phyloP scores from a whole-genome alignment of 2,113 vertebrate species.

The Cochlearius cochlearius region DNA sequence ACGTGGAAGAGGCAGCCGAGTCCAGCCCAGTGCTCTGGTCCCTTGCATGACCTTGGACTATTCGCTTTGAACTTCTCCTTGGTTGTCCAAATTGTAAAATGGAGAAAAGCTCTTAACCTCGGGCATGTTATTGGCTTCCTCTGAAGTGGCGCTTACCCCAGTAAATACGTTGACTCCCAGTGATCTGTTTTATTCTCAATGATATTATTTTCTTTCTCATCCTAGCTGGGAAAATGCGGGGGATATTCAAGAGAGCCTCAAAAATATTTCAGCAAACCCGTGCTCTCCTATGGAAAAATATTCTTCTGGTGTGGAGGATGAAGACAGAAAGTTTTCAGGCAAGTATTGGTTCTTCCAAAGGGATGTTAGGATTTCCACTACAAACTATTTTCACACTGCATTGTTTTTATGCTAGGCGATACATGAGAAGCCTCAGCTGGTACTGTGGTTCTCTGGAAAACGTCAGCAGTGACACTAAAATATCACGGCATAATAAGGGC shows the following conservation, averaged over 20 bases:
- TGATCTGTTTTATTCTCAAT: background rate
- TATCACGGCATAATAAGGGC: background rate
- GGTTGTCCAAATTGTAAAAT: background rate
- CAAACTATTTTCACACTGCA: accelerated
- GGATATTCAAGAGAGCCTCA: conserved; percentile 58
- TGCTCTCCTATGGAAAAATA: conserved; percentile 85
- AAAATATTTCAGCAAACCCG: conserved; percentile 80
- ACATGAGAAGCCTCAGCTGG: background rate
- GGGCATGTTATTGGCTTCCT: background rate
- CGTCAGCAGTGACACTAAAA: background rate
- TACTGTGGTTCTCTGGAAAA: background rate
- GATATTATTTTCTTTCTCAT: background rate
- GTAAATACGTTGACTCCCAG: background rate
- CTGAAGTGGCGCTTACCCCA: background rate
- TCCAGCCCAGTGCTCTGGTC: background rate
- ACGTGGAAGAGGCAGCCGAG: background rate
- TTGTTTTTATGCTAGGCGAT: background rate
- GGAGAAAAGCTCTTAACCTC: background rate
- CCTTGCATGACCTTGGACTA: background rate
- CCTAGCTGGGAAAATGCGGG: conserved; percentile 43
- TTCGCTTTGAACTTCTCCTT: background rate
- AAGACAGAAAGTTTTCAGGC: conserved; percentile 85
- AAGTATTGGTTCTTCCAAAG: background rate
- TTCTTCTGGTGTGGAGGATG: conserved; percentile 87
- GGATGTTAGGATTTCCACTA: background rate